A percentile compares a stretch with the other conserved stretches of the same genome.
phyloP scores from a whole-genome alignment of 2,888 invertebrate species.

The Eristalis arbustorum region DNA sequence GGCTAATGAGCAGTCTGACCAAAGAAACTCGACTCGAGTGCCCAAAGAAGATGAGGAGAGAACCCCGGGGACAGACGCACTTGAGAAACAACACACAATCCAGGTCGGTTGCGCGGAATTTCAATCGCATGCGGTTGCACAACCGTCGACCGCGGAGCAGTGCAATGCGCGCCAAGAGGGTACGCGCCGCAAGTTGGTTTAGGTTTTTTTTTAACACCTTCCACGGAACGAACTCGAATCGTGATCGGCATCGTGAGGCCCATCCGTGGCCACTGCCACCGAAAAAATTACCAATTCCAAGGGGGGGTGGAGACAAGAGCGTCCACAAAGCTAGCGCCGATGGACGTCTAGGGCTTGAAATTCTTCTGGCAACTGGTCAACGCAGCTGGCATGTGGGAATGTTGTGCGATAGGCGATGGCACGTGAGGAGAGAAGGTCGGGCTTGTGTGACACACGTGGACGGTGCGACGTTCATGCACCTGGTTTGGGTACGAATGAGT shows the following conservation, averaged over 20 bases:
- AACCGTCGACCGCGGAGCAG: not conserved
- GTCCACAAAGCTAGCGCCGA: not conserved
- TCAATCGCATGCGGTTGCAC: constrained; percentile 46
- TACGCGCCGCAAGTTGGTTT: not conserved
- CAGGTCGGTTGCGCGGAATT: constrained; percentile 33
- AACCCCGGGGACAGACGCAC: not conserved
- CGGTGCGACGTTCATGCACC: not conserved
- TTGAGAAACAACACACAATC: constrained; percentile 21
- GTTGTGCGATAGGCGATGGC: not conserved
- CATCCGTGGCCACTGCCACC: too few relatives aligned
- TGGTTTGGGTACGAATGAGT: too few relatives aligned
- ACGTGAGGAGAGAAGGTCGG: not conserved
- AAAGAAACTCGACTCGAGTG: not conserved
- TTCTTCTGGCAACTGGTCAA: not conserved
- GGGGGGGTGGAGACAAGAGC: not conserved
- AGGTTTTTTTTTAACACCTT: not conserved
- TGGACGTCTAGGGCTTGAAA: not conserved
- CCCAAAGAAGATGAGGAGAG: not conserved
- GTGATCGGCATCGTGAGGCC: not conserved
- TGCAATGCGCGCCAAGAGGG: not conserved
- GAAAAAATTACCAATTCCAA: not conserved
- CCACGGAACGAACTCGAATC: not conserved
- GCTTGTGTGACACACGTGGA: not conserved
- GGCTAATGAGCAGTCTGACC: not conserved
- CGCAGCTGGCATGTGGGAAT: not conserved